Evolutionary conservation across 2,113 vertebrate species (phyloP).

Genomic region (Trichomycterus rosablanca): DNA sequence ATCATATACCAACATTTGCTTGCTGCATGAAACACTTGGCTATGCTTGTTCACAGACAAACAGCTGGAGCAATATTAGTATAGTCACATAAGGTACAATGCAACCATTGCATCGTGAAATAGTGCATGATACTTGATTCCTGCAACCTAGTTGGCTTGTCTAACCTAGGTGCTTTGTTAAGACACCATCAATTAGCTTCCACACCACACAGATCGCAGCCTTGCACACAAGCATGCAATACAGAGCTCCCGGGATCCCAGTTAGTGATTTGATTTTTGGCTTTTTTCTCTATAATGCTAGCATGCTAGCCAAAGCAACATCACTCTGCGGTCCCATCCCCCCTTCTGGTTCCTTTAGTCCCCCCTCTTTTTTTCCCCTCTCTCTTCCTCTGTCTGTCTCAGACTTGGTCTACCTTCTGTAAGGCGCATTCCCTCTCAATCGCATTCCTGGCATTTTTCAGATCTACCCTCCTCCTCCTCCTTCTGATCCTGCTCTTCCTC

Average conservation of each 20-base stretch:
- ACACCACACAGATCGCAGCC: not conserved
- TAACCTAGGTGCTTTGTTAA: slow-evolving; percentile 40
- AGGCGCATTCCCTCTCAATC: slow-evolving; percentile 61
- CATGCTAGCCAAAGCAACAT: slow-evolving; percentile 22
- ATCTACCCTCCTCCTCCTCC: slow-evolving; percentile 48
- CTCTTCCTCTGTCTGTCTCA: slow-evolving; percentile 24
- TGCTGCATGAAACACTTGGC: no score
- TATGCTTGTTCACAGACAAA: no score
- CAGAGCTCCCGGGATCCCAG: no score
- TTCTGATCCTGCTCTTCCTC: slow-evolving; percentile 13
- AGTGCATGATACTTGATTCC: slow-evolving; percentile 29
- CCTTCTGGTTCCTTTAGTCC: slow-evolving; percentile 38
- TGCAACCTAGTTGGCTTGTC: slow-evolving; percentile 33
- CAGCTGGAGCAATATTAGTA: no score
- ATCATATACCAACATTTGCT: no score
- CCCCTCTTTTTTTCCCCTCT: slow-evolving; percentile 50
- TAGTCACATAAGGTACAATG: slow-evolving; percentile 21
- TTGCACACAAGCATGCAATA: not conserved
- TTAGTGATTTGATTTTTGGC: slow-evolving; percentile 35
- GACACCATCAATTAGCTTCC: slow-evolving; percentile 21
- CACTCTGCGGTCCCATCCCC: slow-evolving; percentile 17
- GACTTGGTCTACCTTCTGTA: slow-evolving; percentile 52
- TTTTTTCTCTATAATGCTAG: slow-evolving; percentile 7
- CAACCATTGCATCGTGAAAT: slow-evolving; percentile 34
- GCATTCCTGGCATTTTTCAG: slow-evolving; percentile 66